Conservation (phyloP, 1,140 invertebrate species). For the Drosophila melanica region DNA sequence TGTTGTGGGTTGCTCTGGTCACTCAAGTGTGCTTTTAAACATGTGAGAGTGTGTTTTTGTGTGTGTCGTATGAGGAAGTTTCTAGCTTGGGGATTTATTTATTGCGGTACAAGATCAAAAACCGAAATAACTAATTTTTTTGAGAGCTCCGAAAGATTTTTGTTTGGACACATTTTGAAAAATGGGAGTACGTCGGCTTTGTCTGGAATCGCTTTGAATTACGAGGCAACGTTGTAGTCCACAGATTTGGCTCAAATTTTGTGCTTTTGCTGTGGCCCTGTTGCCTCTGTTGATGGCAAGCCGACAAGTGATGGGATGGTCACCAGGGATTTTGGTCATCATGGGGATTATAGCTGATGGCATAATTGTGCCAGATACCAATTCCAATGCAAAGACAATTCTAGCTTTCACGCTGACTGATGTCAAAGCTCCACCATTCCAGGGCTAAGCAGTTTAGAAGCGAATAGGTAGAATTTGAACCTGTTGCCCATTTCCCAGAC, state of each 20-base stretch:
- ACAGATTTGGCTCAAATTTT: slow-evolving; percentile 15
- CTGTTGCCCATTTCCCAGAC: slow-evolving; percentile 32
- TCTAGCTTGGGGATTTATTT: slow-evolving; percentile 67
- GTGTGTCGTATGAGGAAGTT: slow-evolving; percentile 59
- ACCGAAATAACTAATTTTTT: slow-evolving; percentile 15
- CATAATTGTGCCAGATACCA: slow-evolving; percentile 34
- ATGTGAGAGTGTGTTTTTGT: slow-evolving; percentile 23
- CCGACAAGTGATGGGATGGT: slow-evolving; percentile 50
- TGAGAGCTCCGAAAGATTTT: slow-evolving; percentile 15
- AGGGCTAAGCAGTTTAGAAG: not conserved
- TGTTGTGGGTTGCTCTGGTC: slow-evolving; percentile 31
- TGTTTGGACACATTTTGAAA: slow-evolving; percentile 33
- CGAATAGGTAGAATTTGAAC: slow-evolving; percentile 12
- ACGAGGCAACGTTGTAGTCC: slow-evolving; percentile 24
- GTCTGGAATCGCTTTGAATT: slow-evolving; percentile 32
- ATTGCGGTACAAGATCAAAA: slow-evolving; percentile 68
- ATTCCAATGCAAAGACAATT: not conserved
- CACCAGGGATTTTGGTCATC: slow-evolving; percentile 9
- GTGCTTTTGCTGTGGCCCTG: not conserved
- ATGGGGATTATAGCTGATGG: slow-evolving; percentile 33
- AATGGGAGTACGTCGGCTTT: slow-evolving; percentile 49
- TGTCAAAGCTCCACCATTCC: slow-evolving; percentile 27
- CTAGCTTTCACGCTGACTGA: slow-evolving; percentile 16
- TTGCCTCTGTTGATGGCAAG: slow-evolving; percentile 13
- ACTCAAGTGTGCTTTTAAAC: slow-evolving; percentile 57